Evolutionary conservation across 2,888 invertebrate species (phyloP), one percentile per base, ranked within the genome.

Genomic region (Tetranychus truncatus): DNA sequence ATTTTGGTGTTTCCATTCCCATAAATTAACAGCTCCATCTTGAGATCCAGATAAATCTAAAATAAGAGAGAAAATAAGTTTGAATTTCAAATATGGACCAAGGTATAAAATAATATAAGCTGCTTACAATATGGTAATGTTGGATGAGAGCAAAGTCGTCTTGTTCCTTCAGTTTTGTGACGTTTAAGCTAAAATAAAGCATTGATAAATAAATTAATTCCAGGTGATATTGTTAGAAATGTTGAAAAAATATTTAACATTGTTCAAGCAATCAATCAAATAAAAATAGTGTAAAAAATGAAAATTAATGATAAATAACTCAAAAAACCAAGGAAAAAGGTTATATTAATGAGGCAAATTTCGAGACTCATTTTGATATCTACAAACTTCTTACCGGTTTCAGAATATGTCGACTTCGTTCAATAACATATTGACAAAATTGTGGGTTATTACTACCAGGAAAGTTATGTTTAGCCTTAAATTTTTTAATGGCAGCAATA

Each of bases 1-100:
- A 77, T 91, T 90, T 74, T 89, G 88, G 84, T 95, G 95, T 8
- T 93, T 94, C 96, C 97, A 99, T 85, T 99, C 97, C 95, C 97
- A 95, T 78, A 96, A 86, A 79, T 91, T 90, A 1, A 96, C 95
- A 0, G 95, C 94, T 9, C 96, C 95, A 84, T 96, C 96, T 82
- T 93, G 92, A 15, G 93, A 91, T 75, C 96, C 96, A 71, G 94
- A 93, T 80, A 96, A 84, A 84, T 96, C 91, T 91, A 75, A 65
- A 72, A 66, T 7, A 75, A 76, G 67, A 24, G 72, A 45, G 21
- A 45, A 72, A 45, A 74, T 24, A 69, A 1, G 11, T n/a, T 11
- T 6, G 18, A 5, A n/a, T 18, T 18, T 45, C 20, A 75, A 75
- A 9, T 18, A 66, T 76, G 15, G 66, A 34, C 34, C 5, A 34